A percentile compares a stretch with the other conserved stretches of the same genome.
Evolutionary conservation across 2,888 invertebrate species (phyloP).

Genomic region (Volucella bombylans): DNA sequence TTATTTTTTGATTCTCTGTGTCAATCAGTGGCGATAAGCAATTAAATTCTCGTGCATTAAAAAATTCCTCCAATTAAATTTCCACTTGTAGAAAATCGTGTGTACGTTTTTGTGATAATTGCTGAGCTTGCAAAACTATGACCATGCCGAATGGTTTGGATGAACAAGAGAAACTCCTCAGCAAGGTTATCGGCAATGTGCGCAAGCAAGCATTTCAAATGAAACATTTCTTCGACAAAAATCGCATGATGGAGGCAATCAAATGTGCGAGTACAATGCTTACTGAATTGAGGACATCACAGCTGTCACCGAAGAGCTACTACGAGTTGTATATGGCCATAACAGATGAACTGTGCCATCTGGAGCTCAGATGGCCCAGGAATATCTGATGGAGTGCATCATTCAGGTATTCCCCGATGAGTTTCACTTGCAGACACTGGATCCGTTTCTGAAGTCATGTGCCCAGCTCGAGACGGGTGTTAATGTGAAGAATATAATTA

Average conservation of each 20-base stretch:
- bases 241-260: slow-evolving; percentile 97
- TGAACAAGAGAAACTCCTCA: slow-evolving; percentile 98
- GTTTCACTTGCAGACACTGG: too few species aligned
- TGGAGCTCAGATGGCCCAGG: too few species aligned
- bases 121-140: slow-evolving; percentile 55
- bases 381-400: too few species aligned
- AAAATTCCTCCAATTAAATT: not conserved
- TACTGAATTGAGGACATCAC: slow-evolving; percentile 95
- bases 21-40: slow-evolving; percentile 58
- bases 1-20: slow-evolving; percentile 29
- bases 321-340: too few species aligned
- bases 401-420: too few species aligned
- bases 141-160: slow-evolving; percentile 90
- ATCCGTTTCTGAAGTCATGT: too few species aligned
- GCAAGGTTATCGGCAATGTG: slow-evolving; percentile 96
- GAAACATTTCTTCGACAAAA: slow-evolving; percentile 98
- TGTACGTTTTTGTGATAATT: slow-evolving; percentile 51
- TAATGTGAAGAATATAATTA: too few species aligned
- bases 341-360: too few species aligned
- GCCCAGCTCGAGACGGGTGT: too few species aligned
- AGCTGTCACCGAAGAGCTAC: slow-evolving; percentile 98
- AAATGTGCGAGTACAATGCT: slow-evolving; percentile 99
- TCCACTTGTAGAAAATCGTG: slow-evolving; percentile 7
- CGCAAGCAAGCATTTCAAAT: slow-evolving; percentile 94
- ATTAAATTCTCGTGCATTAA: slow-evolving; percentile 37